Conservation (phyloP, 2,888 invertebrate species). For the Phorcus lineatus region DNA sequence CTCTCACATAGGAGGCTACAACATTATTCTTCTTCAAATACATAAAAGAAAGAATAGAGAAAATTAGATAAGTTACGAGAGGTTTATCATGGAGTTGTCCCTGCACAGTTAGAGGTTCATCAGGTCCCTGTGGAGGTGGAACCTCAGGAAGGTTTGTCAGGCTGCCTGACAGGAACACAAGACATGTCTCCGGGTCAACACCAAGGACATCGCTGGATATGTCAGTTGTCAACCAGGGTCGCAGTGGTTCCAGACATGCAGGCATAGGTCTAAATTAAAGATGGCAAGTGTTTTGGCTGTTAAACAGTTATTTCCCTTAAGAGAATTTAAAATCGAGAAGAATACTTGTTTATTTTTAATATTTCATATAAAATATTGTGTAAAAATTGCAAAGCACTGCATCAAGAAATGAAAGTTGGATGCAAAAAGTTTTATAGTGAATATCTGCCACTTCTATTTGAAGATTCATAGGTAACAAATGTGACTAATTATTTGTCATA, state of each 20-base stretch:
- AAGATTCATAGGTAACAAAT: too few relatives aligned
- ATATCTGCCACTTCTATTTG: too few relatives aligned
- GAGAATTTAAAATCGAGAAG: too few relatives aligned
- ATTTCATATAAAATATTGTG: constrained; percentile 20
- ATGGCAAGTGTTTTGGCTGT: too few relatives aligned
- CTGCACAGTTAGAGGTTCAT: constrained; percentile 53
- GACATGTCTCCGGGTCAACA: constrained; percentile 48
- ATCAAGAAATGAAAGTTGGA: not conserved
- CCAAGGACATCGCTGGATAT: constrained; percentile 48
- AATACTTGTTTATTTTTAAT: constrained; percentile 25
- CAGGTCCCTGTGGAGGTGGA: constrained; percentile 45
- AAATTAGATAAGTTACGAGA: not conserved
- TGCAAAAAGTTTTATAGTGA: not conserved
- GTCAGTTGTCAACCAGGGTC: constrained; percentile 52
- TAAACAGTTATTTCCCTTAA: too few relatives aligned
- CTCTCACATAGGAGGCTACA: too few relatives aligned
- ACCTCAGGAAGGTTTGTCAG: constrained; percentile 55
- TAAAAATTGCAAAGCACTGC: not conserved
- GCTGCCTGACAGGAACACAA: constrained; percentile 52
- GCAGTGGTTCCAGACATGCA: constrained; percentile 51
- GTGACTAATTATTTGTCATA: too few relatives aligned
- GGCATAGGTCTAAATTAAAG: constrained; percentile 48
- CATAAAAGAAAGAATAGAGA: too few relatives aligned
- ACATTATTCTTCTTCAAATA: too few relatives aligned
- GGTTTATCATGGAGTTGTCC: not conserved